Base-by-base conservation (phyloP, 2,113 vertebrate genomes). In the Aplodontia rufa region DNA sequence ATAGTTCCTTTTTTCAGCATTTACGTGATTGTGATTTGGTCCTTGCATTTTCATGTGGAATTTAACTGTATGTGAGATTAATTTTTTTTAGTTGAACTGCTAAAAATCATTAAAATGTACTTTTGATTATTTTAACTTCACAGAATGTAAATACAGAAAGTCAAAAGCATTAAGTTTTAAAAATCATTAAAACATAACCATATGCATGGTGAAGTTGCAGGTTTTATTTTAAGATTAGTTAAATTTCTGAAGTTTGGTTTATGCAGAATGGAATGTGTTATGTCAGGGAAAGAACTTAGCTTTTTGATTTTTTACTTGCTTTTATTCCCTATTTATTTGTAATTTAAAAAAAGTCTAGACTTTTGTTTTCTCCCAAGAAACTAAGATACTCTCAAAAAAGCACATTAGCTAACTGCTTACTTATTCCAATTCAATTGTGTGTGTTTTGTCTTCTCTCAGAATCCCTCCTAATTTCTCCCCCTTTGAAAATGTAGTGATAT, bases 401-500 rank as follows among this genome's bases (percentile, higher is more conserved):
- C 62, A 53, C 1, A 22, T 64, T 83, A 53, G 35, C 80, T 47
- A 49, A 78, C 69, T 89, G 72, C 83, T 75, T 74, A 40, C 30
- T 26, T 93, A 69, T 89, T 92, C 80, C 45, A 66, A 3, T 55
- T 47, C 49, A 68, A 20, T 83, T 84, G 80, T 68, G 91, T 58
- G 28, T 10, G 35, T 49, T 95, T 82, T 95, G 72, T 85, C 37
- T 69, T 92, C 79, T 96, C 87, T 89, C 45, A 90, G 84, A 72
- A 58, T 80, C 53, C 42, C 47, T 19, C 86, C 60, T 66, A 55
- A 72, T 87, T n/a, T 55, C 62, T 83, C 17, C 53, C 71, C 32
- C n/a, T 95, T 96, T 94, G 93, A 81, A 94, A 95, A 81, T 79
- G 66, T 35, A 47, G 71, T 72, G 53, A 69, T 95, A 80, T 69